phyloP scores from a whole-genome alignment of 2,888 invertebrate species.

The Drosophila buzzatii region DNA sequence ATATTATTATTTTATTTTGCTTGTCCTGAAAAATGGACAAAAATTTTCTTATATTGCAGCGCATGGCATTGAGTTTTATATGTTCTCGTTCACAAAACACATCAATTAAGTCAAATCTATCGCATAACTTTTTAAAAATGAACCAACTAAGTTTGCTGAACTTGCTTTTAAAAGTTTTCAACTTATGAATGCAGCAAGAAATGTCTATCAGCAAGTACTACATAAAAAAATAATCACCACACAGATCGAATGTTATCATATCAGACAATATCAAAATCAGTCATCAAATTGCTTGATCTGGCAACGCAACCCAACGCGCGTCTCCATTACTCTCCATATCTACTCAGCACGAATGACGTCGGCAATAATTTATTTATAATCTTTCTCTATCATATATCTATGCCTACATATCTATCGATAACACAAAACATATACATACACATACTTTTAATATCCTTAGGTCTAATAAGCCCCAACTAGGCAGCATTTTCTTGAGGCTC shows the following conservation, averaged over 20 bases:
- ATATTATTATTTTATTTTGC: slow-evolving; percentile 61
- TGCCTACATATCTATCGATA: slow-evolving; percentile 31
- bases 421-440: slow-evolving; percentile 42
- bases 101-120: slow-evolving; percentile 32
- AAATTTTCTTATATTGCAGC: slow-evolving; percentile 74
- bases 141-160: slow-evolving; percentile 53
- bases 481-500: slow-evolving; percentile 33
- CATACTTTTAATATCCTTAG: slow-evolving; percentile 22
- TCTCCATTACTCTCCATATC: slow-evolving; percentile 76
- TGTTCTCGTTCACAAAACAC: slow-evolving; percentile 61
- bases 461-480: slow-evolving; percentile 17
- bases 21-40: slow-evolving; percentile 53
- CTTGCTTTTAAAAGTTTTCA: slow-evolving; percentile 46
- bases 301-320: slow-evolving; percentile 64
- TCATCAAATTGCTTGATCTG: slow-evolving; percentile 59
- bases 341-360: slow-evolving; percentile 84
- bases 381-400: slow-evolving; percentile 41
- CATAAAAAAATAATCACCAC: slow-evolving; percentile 34
- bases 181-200: slow-evolving; percentile 47
- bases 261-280: slow-evolving; percentile 33
- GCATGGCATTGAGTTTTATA: slow-evolving; percentile 81
- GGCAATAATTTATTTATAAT: slow-evolving; percentile 63
- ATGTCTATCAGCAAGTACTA: slow-evolving; percentile 50
- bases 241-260: slow-evolving; percentile 38
- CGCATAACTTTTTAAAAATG: slow-evolving; percentile 51